Conservation (phyloP, 2,797 vertebrate species). For the Coccyzus lansbergi region DNA sequence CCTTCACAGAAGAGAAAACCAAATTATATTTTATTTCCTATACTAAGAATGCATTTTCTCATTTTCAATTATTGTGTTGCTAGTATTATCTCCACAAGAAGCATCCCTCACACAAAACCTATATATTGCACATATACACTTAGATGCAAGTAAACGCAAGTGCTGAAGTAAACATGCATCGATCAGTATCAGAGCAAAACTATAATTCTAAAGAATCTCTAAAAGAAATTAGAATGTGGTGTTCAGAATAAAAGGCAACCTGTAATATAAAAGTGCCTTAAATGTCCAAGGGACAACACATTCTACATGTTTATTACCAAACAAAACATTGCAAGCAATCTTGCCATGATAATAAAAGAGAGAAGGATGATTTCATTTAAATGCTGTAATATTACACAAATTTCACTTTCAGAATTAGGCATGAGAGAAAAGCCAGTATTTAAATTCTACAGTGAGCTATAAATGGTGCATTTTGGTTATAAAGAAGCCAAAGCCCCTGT, state of each 20-base stretch:
- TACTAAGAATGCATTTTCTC: slow-evolving; percentile 19
- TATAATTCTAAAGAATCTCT: slow-evolving; percentile 34
- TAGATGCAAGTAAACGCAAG: background rate
- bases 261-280: slow-evolving; percentile 62
- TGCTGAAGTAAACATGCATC: background rate
- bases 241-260: slow-evolving; percentile 47
- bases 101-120: background rate
- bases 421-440: slow-evolving; percentile 51
- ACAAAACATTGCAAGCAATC: slow-evolving; percentile 25
- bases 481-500: slow-evolving; percentile 53
- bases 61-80: background rate
- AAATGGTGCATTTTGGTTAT: slow-evolving; percentile 46
- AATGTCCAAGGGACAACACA: slow-evolving; percentile 39
- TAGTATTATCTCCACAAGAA: slow-evolving; percentile 27
- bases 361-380: slow-evolving; percentile 61
- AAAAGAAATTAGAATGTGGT: slow-evolving; percentile 30
- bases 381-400: slow-evolving; percentile 57
- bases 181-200: background rate
- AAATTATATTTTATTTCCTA: background rate
- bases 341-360: slow-evolving; percentile 54
- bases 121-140: background rate
- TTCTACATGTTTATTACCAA: slow-evolving; percentile 53
- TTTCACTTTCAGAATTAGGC: slow-evolving; percentile 51
- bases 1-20: background rate
- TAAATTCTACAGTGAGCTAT: slow-evolving; percentile 61